A percentile compares a stretch with the other conserved stretches of the same genome.
phyloP scores from a whole-genome alignment of 2,113 vertebrate genomes.

The Zosterops hypoxanthus region DNA sequence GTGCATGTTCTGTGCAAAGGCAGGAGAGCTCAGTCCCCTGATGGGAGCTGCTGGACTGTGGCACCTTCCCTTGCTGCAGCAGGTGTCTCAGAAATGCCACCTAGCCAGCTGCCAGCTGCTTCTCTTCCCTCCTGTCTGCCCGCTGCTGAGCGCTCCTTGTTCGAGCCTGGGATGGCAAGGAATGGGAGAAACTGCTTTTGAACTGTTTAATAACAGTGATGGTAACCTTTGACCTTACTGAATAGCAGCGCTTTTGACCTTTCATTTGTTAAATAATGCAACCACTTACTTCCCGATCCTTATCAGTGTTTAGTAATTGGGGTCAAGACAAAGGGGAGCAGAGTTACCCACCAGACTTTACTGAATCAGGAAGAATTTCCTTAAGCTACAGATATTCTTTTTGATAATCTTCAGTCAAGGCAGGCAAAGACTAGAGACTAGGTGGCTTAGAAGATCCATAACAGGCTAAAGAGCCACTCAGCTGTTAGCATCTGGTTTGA shows the following conservation, averaged over 20 bases:
- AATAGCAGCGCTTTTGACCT: conserved; percentile 63
- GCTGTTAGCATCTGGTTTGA: conserved; percentile 59
- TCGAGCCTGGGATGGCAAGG: neutral
- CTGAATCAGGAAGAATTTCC: conserved; percentile 44
- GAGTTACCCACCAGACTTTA: conserved; percentile 32
- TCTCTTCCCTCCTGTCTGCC: neutral
- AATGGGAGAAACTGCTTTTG: conserved; percentile 35
- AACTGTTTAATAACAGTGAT: conserved; percentile 67
- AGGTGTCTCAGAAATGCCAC: neutral
- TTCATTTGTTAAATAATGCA: conserved; percentile 68
- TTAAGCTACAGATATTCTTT: conserved; percentile 54
- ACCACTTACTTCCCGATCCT: conserved; percentile 63
- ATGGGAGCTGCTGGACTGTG: neutral
- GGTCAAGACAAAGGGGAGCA: conserved; percentile 61
- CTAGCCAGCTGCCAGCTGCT: neutral
- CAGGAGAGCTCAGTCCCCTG: neutral
- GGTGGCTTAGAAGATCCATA: conserved; percentile 18
- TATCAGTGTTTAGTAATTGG: conserved; percentile 65
- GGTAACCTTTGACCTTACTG: conserved; percentile 68
- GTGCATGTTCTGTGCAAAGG: rapidly evolving
- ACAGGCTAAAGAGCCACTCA: conserved; percentile 37
- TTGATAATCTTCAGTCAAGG: conserved; percentile 35
- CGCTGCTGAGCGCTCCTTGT: neutral
- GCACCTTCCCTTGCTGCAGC: neutral
- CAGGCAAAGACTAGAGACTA: conserved; percentile 13